Percentiles rank a stretch among this genome's conserved stretches.
phyloP scores from a whole-genome alignment of 1,140 invertebrate species.

The Brachionus plicatilis region DNA sequence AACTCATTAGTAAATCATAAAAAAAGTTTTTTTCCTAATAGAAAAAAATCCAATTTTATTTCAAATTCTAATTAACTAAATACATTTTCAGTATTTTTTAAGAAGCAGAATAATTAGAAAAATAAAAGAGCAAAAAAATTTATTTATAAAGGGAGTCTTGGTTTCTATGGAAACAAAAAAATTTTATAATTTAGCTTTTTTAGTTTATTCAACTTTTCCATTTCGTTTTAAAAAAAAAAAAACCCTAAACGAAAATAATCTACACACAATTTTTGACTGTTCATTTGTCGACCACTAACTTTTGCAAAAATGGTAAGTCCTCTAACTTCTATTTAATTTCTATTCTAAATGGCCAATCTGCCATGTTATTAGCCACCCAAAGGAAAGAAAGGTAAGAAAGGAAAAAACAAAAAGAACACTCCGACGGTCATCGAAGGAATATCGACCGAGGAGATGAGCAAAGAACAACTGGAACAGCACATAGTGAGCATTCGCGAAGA shows the following conservation, averaged over 20 bases:
- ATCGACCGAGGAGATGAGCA: constrained; percentile 81
- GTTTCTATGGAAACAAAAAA: background rate
- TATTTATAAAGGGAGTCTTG: background rate
- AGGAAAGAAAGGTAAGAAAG: constrained; percentile 48
- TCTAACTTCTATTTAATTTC: too few species aligned
- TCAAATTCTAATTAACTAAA: too few species aligned
- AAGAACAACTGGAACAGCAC: constrained; percentile 84
- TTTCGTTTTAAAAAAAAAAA: background rate
- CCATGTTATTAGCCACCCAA: constrained; percentile 54
- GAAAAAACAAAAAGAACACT: constrained; percentile 52
- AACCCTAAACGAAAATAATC: background rate
- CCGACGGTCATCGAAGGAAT: constrained; percentile 74
- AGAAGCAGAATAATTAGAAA: too few species aligned
- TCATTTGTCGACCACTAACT: background rate
- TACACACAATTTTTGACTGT: background rate
- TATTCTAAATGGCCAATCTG: background rate
- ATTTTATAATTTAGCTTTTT: background rate
- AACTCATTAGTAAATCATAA: too few species aligned
- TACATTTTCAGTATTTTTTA: too few species aligned
- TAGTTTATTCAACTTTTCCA: background rate
- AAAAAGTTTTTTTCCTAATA: too few species aligned
- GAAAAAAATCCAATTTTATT: too few species aligned
- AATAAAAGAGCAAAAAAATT: too few species aligned
- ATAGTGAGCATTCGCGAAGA: constrained; percentile 79
- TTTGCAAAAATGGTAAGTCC: background rate